A percentile compares a stretch with the other conserved stretches of the same genome.
These are phyloP conservation scores for Deroptyus accipitrinus DNA, from an alignment of 2,113 vertebrate genomes.

Conservation along the genomic window DNA sequence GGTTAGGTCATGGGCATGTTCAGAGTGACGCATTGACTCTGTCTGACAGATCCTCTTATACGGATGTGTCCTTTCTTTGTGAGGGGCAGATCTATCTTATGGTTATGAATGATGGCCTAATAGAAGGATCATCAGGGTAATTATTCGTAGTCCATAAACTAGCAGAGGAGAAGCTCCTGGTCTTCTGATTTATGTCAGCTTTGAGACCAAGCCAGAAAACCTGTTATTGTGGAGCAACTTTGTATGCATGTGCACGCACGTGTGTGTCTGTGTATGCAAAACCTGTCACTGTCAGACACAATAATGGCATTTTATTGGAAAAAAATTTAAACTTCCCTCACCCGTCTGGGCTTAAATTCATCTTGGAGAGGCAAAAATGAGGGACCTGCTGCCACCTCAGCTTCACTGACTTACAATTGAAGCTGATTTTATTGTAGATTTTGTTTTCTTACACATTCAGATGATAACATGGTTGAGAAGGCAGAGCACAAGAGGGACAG, in stretches of 20 bases:
- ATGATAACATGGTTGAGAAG: not conserved
- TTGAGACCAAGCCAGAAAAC: not conserved
- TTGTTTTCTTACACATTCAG: not conserved
- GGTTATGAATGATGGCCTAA: not conserved
- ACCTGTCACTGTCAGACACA: not conserved
- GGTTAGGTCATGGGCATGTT: not conserved
- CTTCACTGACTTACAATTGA: not conserved
- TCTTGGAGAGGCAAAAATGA: not conserved
- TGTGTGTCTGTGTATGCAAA: not conserved
- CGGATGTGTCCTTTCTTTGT: not conserved
- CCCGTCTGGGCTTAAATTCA: not conserved
- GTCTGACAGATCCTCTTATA: not conserved
- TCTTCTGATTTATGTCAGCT: not conserved
- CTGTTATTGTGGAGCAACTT: not conserved
- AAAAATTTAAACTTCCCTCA: not conserved
- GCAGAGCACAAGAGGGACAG: not conserved
- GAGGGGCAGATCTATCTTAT: not conserved
- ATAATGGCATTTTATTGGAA: not conserved
- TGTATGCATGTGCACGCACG: not conserved
- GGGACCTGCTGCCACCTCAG: not conserved
- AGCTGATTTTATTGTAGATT: not conserved
- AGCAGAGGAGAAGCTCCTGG: not conserved
- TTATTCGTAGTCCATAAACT: not conserved
- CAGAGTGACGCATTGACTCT: not conserved
- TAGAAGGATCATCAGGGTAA: not conserved